Conservation (phyloP, 2,113 vertebrate species). For the Zosterops pallidus region DNA sequence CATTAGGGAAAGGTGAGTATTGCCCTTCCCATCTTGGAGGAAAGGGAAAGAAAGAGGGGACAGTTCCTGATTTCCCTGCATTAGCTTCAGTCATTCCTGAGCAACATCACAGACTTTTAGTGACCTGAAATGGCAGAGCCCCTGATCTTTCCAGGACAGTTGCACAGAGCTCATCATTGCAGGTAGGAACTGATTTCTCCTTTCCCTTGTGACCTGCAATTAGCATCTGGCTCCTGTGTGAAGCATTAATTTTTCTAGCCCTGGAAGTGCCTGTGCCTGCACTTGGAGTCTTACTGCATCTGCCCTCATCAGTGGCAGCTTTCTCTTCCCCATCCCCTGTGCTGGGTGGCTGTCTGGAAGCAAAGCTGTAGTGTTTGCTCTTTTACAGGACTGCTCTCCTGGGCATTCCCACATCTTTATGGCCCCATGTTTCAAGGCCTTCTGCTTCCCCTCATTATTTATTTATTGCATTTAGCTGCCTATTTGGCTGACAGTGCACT, state of each 20-base stretch:
- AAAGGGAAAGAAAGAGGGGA: not conserved
- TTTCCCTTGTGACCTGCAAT: not conserved
- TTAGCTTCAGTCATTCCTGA: not conserved
- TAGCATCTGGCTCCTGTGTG: not conserved
- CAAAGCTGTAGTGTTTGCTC: not conserved
- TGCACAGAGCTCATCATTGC: rapidly evolving
- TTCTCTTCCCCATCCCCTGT: not conserved
- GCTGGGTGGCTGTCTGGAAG: not conserved
- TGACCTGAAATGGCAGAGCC: not conserved
- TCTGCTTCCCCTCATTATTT: conserved; percentile 43
- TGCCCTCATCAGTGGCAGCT: not conserved
- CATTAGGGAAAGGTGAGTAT: not conserved
- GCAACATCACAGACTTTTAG: not conserved
- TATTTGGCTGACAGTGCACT: conserved; percentile 40
- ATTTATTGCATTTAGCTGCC: conserved; percentile 47
- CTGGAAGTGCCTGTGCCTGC: not conserved
- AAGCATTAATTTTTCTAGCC: not conserved
- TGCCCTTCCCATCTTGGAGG: not conserved
- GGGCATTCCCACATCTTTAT: conserved; percentile 15
- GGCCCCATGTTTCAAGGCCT: conserved; percentile 12
- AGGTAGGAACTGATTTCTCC: not conserved
- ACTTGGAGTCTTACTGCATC: not conserved
- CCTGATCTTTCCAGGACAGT: not conserved
- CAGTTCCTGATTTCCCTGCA: not conserved
- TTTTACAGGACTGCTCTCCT: not conserved